phyloP scores from a whole-genome alignment of 1,140 invertebrate genomes.

The Neodiprion pinetum region DNA sequence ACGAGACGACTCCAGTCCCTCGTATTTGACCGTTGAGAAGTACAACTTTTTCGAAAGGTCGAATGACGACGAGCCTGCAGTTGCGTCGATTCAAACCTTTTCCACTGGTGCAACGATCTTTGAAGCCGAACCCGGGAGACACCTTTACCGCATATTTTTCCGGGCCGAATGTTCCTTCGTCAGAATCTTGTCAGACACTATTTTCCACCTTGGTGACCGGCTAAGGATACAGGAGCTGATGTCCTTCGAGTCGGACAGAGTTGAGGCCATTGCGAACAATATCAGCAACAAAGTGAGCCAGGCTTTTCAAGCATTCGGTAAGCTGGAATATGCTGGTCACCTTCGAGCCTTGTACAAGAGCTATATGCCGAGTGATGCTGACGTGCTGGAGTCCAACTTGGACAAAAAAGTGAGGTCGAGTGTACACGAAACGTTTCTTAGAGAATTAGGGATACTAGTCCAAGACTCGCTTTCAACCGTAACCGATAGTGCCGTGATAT shows the following conservation, averaged over 20 bases:
- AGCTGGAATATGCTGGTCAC: slow-evolving; percentile 21
- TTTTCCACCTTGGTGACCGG: slow-evolving; percentile 40
- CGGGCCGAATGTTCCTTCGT: slow-evolving; percentile 33
- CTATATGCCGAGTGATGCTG: slow-evolving; percentile 36
- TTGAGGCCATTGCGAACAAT: slow-evolving; percentile 19
- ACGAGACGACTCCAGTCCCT: not conserved
- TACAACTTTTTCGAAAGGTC: slow-evolving; percentile 38
- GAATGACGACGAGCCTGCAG: slow-evolving; percentile 17
- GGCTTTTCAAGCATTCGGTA: slow-evolving; percentile 45
- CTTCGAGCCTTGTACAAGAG: slow-evolving; percentile 41
- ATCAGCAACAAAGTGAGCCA: slow-evolving; percentile 29
- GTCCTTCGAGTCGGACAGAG: slow-evolving; percentile 35
- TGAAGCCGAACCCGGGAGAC: slow-evolving; percentile 43
- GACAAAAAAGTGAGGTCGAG: slow-evolving; percentile 24
- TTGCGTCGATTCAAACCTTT: slow-evolving; percentile 33
- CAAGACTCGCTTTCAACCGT: not conserved
- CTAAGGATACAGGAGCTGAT: slow-evolving; percentile 42
- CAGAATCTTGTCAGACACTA: slow-evolving; percentile 45
- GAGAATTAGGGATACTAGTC: slow-evolving; percentile 31
- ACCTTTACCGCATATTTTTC: slow-evolving; percentile 43
- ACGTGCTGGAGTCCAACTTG: not conserved
- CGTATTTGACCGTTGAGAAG: slow-evolving; percentile 36
- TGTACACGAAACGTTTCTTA: slow-evolving; percentile 41
- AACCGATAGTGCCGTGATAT: not conserved
- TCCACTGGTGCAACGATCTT: slow-evolving; percentile 39